Evolutionary conservation across 2,888 invertebrate genomes (phyloP).

Genomic region (Ernsta delagoae): DNA sequence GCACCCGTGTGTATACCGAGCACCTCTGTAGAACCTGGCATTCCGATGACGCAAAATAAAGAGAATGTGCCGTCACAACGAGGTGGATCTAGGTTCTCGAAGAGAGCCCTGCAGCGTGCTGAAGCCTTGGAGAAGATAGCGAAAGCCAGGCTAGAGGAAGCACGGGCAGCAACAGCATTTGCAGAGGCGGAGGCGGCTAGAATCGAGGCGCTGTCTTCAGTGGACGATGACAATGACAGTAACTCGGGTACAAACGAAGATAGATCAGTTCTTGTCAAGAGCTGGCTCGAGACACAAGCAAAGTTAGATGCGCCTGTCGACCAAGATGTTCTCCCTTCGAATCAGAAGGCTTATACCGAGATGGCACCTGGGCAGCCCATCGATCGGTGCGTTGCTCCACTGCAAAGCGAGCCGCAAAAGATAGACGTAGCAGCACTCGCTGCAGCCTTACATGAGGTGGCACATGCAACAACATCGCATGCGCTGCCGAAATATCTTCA

Average conservation of each 20-base stretch:
- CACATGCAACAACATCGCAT: background rate
- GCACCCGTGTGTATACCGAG: background rate
- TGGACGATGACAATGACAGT: background rate
- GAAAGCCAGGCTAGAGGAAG: background rate
- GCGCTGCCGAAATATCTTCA: background rate
- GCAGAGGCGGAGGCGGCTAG: background rate
- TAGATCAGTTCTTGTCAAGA: background rate
- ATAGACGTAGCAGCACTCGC: background rate
- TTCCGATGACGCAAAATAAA: background rate
- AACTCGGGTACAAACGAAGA: background rate
- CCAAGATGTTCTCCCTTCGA: background rate
- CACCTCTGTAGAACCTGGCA: background rate
- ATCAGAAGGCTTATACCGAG: background rate
- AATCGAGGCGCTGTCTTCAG: background rate
- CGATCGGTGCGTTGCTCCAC: background rate
- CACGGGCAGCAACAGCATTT: background rate
- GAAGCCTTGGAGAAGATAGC: background rate
- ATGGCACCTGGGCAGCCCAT: conserved; percentile 8
- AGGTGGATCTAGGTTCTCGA: background rate
- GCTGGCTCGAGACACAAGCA: background rate
- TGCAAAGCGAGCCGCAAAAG: background rate
- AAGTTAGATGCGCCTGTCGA: background rate
- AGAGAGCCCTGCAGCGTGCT: background rate
- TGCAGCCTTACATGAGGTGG: background rate
- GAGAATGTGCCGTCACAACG: background rate